These are phyloP conservation scores for Thera obeliscata DNA, from an alignment of 2,888 invertebrate species.

Conservation along the genomic window DNA sequence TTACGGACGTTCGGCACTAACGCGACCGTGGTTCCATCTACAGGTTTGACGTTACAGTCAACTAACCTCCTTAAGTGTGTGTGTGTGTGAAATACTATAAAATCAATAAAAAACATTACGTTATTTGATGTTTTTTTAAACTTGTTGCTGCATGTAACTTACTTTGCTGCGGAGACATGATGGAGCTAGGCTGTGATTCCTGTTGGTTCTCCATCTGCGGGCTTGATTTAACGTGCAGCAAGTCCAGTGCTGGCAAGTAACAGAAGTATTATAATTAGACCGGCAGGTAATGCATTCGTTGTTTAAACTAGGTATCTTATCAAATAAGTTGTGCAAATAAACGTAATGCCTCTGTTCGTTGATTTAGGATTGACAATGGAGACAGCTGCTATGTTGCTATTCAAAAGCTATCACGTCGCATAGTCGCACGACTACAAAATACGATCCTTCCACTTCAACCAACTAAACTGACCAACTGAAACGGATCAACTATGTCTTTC, in stretches of 20 bases:
- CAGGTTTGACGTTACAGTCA: too few species aligned
- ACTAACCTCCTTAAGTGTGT: too few species aligned
- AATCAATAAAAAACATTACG: too few species aligned
- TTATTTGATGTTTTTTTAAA: too few species aligned
- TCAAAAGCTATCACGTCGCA: too few species aligned
- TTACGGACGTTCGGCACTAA: too few species aligned
- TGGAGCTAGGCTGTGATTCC: conserved; percentile 75
- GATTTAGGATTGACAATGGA: conserved; percentile 16
- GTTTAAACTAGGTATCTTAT: conserved; percentile 47
- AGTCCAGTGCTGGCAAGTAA: conserved; percentile 85
- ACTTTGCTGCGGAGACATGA: conserved; percentile 78
- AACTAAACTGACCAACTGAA: too few species aligned
- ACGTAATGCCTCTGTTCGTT: conserved; percentile 16
- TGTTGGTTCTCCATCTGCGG: conserved; percentile 72
- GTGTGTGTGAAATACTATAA: too few species aligned
- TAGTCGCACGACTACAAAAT: too few species aligned
- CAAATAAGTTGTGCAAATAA: conserved; percentile 35
- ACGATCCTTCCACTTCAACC: too few species aligned
- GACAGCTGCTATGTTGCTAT: not conserved
- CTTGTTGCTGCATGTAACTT: conserved; percentile 48
- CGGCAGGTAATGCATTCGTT: conserved; percentile 6
- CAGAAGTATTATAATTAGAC: conserved; percentile 31
- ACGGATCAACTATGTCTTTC: too few species aligned
- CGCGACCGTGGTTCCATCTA: too few species aligned
- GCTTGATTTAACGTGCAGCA: conserved; percentile 86